Percentiles rank a stretch among this genome's conserved stretches.
Conservation (phyloP, 2,113 vertebrate species). For the Emydocephalus ijimae region DNA sequence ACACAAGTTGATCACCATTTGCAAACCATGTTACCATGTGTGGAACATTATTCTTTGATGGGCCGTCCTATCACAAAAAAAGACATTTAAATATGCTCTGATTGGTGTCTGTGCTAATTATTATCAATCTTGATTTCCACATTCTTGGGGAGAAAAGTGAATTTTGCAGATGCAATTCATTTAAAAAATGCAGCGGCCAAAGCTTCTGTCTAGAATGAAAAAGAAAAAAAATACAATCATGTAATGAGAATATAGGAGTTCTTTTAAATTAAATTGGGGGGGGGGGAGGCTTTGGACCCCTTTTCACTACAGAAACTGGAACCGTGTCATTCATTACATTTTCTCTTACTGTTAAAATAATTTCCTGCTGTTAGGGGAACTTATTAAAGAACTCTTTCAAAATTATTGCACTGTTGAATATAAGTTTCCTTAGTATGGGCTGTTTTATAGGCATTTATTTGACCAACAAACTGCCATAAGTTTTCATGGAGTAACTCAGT, state of each 20-base stretch:
- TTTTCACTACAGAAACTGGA: neutral
- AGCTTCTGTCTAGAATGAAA: slow-evolving; percentile 10
- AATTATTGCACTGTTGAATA: neutral
- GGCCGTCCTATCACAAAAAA: slow-evolving; percentile 14
- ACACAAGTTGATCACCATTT: slow-evolving; percentile 24
- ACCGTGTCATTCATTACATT: slow-evolving; percentile 1
- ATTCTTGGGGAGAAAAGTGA: neutral
- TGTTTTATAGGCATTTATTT: neutral
- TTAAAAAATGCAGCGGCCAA: slow-evolving; percentile 5
- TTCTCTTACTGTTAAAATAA: neutral
- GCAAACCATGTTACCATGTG: slow-evolving; percentile 43
- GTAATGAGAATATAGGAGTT: neutral
- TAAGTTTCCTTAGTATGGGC: neutral
- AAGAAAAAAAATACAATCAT: neutral
- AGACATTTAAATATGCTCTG: slow-evolving; percentile 29
- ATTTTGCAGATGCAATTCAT: slow-evolving; percentile 29
- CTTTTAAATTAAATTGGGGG: neutral
- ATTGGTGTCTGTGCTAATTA: neutral
- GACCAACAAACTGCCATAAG: neutral
- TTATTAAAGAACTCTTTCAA: neutral
- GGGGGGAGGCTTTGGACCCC: neutral
- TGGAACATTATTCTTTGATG: slow-evolving; percentile 40
- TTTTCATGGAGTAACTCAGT: neutral
- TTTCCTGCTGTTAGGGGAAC: slow-evolving; percentile 2
- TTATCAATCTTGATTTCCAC: slow-evolving; percentile 18